phyloP scores from a whole-genome alignment of 2,888 invertebrate species.

The Hydraecia micacea region DNA sequence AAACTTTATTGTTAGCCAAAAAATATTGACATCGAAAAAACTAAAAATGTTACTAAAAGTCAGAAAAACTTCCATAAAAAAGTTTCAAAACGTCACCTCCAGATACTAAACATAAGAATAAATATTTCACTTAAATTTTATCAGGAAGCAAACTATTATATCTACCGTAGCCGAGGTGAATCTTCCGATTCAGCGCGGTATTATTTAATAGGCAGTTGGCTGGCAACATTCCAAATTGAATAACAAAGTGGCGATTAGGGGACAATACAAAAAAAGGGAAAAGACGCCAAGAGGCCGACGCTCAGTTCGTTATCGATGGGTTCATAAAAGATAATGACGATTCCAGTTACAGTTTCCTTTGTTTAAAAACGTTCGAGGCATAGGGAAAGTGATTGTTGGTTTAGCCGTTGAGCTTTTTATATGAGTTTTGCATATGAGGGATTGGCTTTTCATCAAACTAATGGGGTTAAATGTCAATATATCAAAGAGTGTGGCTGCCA shows the following conservation, averaged over 20 bases:
- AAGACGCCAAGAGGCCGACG: constrained; percentile 64
- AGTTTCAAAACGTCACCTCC: background rate
- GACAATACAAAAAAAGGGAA: constrained; percentile 75
- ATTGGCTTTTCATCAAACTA: background rate
- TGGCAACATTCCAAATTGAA: constrained; percentile 84
- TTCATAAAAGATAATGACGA: constrained; percentile 63
- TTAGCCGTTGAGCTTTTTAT: constrained; percentile 9
- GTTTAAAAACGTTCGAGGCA: constrained; percentile 47
- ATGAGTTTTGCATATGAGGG: background rate
- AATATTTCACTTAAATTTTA: constrained; percentile 38
- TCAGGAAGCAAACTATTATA: constrained; percentile 51
- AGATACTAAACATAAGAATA: constrained; percentile 26
- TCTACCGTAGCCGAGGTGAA: constrained; percentile 34
- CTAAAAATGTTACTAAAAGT: background rate
- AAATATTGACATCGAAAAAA: background rate
- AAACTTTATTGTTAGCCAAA: background rate
- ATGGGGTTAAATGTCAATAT: background rate
- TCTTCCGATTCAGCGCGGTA: constrained; percentile 67
- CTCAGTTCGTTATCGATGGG: constrained; percentile 67
- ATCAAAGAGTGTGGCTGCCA: background rate
- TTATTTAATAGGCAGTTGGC: constrained; percentile 77
- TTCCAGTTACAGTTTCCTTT: constrained; percentile 59
- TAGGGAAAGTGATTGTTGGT: constrained; percentile 46
- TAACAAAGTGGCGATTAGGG: constrained; percentile 84
- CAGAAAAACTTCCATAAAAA: background rate